A percentile compares a stretch with the other conserved stretches of the same genome.
Conservation (phyloP, 2,888 invertebrate genomes). For the Marronus borbonicus region DNA sequence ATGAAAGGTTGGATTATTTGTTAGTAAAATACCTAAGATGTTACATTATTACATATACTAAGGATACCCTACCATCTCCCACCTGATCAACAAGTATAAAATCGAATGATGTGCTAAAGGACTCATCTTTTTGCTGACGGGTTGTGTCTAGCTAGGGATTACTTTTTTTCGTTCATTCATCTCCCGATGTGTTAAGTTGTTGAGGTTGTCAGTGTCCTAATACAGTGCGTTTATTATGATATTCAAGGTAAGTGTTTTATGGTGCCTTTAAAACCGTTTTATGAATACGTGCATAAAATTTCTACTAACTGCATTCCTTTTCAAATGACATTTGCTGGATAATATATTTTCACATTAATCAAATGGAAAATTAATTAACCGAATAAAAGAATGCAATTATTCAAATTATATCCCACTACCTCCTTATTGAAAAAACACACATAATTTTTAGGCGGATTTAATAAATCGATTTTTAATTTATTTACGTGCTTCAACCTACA, state of each 20-base stretch:
- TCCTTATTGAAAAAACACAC: too few species aligned
- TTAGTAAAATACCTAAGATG: slow-evolving; percentile 57
- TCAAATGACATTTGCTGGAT: neutral
- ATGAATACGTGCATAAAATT: neutral
- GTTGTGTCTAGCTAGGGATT: slow-evolving; percentile 52
- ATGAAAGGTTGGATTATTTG: slow-evolving; percentile 50
- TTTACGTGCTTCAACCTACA: too few species aligned
- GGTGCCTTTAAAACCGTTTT: slow-evolving; percentile 1
- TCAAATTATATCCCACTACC: too few species aligned
- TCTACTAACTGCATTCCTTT: slow-evolving; percentile 29
- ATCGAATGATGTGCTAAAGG: slow-evolving; percentile 64
- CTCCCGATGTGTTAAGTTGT: slow-evolving; percentile 50
- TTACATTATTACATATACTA: slow-evolving; percentile 66
- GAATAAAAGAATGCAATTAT: neutral
- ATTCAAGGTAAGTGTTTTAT: slow-evolving; percentile 50
- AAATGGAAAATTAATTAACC: neutral
- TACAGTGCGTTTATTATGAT: slow-evolving; percentile 49
- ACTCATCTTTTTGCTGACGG: slow-evolving; percentile 63
- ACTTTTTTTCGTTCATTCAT: slow-evolving; percentile 29
- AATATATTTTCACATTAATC: neutral
- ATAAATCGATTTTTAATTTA: too few species aligned
- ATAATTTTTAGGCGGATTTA: too few species aligned
- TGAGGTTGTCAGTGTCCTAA: slow-evolving; percentile 40
- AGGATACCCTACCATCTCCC: slow-evolving; percentile 65
- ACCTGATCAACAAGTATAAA: slow-evolving; percentile 65